Evolutionary conservation across 2,797 vertebrate species (phyloP).

Genomic region (Tapera naevia): DNA sequence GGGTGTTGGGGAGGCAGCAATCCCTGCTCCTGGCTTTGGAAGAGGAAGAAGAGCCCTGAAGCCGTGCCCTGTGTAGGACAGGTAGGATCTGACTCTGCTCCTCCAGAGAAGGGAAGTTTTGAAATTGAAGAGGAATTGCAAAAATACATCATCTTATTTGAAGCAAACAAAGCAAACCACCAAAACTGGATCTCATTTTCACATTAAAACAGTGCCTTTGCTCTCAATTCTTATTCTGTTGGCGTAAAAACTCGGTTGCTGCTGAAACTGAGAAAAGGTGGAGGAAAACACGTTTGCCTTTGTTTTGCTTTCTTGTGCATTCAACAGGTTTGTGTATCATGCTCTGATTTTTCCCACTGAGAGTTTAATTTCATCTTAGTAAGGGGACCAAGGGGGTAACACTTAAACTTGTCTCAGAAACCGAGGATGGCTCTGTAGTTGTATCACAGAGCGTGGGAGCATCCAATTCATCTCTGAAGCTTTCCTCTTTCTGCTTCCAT

Average conservation of each 20-base stretch:
- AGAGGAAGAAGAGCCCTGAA: rapidly evolving
- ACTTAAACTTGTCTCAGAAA: neutral
- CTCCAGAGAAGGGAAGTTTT: neutral
- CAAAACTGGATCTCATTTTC: neutral
- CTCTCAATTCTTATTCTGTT: neutral
- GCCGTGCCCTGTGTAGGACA: rapidly evolving
- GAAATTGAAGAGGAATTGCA: neutral
- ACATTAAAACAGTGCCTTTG: neutral
- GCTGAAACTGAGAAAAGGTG: constrained; percentile 1
- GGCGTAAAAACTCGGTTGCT: neutral
- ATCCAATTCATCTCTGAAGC: neutral
- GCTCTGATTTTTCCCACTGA: neutral
- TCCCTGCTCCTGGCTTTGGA: neutral
- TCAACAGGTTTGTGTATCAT: rapidly evolving
- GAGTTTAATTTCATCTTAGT: neutral
- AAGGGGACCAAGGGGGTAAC: neutral
- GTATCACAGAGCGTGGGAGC: rapidly evolving
- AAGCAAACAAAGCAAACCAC: neutral
- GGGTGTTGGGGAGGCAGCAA: neutral
- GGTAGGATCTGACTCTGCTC: neutral
- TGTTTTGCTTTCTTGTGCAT: neutral
- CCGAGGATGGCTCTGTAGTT: neutral
- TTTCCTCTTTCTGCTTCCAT: neutral
- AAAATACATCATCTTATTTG: neutral
- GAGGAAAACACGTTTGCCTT: neutral